These are phyloP conservation scores for Neogobius melanostomus DNA, from an alignment of 2,113 vertebrate genomes.

Conservation along the genomic window DNA sequence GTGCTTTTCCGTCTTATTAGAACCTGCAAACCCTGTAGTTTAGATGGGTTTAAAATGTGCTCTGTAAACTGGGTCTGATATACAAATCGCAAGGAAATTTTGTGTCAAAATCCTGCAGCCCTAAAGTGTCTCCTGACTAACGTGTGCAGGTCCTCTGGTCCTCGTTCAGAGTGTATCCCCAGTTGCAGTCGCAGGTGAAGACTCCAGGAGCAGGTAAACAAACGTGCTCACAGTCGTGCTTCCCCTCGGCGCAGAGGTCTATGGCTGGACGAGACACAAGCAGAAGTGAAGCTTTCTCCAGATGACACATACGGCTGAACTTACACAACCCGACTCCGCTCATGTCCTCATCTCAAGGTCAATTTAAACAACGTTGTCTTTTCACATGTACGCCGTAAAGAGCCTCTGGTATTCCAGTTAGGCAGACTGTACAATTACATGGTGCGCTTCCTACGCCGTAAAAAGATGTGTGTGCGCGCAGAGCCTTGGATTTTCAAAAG, in stretches of 20 bases:
- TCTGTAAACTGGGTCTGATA: neutral
- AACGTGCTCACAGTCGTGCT: slow-evolving; percentile 84
- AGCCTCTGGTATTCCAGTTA: slow-evolving; percentile 27
- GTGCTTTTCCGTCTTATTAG: too few relatives aligned
- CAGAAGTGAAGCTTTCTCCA: neutral
- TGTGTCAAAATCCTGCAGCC: neutral
- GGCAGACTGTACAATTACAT: slow-evolving; percentile 17
- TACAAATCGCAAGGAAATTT: too few relatives aligned
- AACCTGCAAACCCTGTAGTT: too few relatives aligned
- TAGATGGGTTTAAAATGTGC: too few relatives aligned
- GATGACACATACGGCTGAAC: neutral
- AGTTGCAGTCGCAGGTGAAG: slow-evolving; percentile 79
- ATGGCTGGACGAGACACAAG: slow-evolving; percentile 68
- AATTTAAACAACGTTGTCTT: neutral
- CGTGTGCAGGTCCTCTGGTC: slow-evolving; percentile 84
- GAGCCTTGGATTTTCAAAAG: neutral
- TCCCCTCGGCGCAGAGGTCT: slow-evolving; percentile 79
- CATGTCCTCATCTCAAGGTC: neutral
- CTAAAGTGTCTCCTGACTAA: neutral
- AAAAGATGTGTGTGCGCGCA: neutral
- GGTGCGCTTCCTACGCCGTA: slow-evolving; percentile 7
- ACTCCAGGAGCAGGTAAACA: slow-evolving; percentile 78
- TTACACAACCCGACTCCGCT: neutral
- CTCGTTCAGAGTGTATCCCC: slow-evolving; percentile 80
- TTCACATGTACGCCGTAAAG: neutral